Evolutionary conservation across 2,113 vertebrate genomes (phyloP).

Genomic region (Pachycephala philippinensis): DNA sequence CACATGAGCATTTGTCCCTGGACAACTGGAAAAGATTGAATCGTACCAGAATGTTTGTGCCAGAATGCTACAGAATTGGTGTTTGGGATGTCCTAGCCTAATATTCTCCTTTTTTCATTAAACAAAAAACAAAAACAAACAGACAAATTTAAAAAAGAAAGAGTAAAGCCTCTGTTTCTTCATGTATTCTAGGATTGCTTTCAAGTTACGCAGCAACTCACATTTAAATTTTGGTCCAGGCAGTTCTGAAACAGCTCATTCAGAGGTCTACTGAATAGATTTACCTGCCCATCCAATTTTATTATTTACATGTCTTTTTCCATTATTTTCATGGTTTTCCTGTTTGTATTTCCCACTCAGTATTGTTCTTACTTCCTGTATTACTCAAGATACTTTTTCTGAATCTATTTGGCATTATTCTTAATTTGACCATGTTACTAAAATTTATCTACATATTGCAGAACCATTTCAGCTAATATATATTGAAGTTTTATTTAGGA

Average conservation of each 20-base stretch:
- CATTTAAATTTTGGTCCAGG: not conserved
- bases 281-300: not conserved
- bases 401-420: not conserved
- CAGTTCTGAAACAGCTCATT: not conserved
- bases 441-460: not conserved
- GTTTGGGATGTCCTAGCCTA: not conserved
- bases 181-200: not conserved
- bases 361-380: not conserved
- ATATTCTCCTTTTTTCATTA: not conserved
- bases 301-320: not conserved
- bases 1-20: not conserved
- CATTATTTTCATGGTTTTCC: not conserved
- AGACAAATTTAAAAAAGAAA: not conserved
- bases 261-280: not conserved
- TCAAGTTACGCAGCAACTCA: not conserved
- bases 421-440: not conserved
- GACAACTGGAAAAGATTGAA: not conserved
- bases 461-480: not conserved
- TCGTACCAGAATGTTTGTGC: not conserved
- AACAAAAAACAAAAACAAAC: not conserved
- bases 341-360: not conserved
- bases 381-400: not conserved
- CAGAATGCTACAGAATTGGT: not conserved
- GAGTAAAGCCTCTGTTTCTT: not conserved
- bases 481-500: not conserved